Base-by-base conservation (phyloP, 2,888 invertebrate species). In the Phortica okadai region DNA sequence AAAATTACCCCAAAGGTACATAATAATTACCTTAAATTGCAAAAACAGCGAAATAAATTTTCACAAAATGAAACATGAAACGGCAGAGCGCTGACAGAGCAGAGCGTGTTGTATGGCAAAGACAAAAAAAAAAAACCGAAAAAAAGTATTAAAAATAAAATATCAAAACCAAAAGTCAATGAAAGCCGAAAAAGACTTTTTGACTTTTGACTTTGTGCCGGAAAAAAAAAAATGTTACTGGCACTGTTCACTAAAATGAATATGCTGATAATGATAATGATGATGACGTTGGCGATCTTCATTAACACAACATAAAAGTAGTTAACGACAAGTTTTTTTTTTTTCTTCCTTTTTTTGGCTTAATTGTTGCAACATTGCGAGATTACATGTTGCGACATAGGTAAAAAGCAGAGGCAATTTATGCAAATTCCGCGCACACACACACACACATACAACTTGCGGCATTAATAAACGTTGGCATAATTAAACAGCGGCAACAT, bases 11-110 rank as follows among this genome's bases (percentile, higher is more conserved):
- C 89, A 88, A 87, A 89, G 90, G 88, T 89, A 89, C 91, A 91
- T 91, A 90, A 90, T 90, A 90, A 90, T 90, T 90, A 90, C 90
- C 90, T 88, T 89, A 90, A 90, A 90, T 90, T 90, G 90, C 90
- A 86, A 88, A 89, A 89, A 89, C 89, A 89, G 86, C 85, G 87
- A 89, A 89, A 89, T 90, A 89, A 89, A 90, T 89, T 89, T 88
- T 64, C 25, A 33, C n/a, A n/a, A 74, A 54, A 33, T 56, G 70
- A 72, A 72, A 72, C 70, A 85, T 85, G 85, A 85, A 85, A 79
- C 75, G 72, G 73, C 74, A 59, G 42, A 56, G 62, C 14, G 56
- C 64, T 54, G 66, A 72, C 54, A 50, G 14, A 5, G 70, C 16
- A 54, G 50, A 50, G 50, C 10, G 50, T 50, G 50, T 50, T 21